phyloP scores from a whole-genome alignment of 2,113 vertebrate species.

The Redunca redunca region DNA sequence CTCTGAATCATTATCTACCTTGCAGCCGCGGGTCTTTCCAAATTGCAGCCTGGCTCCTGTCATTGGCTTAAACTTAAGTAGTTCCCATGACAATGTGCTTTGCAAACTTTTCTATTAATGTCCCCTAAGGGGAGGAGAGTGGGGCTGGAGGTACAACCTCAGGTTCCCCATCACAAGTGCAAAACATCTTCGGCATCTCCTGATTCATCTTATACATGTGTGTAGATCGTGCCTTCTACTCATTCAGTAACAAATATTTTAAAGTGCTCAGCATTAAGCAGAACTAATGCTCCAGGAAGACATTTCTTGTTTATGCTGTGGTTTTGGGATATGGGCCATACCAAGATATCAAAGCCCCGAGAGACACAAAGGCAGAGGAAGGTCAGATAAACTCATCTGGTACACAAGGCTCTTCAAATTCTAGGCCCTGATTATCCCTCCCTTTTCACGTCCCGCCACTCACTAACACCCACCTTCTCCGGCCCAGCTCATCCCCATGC shows the following conservation, averaged over 20 bases:
- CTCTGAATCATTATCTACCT: not conserved
- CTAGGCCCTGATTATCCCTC: not conserved
- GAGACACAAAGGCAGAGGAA: not conserved
- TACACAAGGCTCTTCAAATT: not conserved
- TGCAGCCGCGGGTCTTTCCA: not conserved
- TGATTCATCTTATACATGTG: not conserved
- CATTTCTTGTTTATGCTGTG: slow-evolving; percentile 26
- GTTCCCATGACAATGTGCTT: not conserved
- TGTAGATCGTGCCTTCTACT: not conserved
- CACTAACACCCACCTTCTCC: rapidly evolving
- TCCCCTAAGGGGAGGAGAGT: not conserved
- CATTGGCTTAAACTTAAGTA: not conserved
- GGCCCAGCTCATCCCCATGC: not conserved
- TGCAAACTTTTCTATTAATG: not conserved
- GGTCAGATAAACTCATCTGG: not conserved
- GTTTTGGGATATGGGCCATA: not conserved
- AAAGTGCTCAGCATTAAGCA: not conserved
- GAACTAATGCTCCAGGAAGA: slow-evolving; percentile 11
- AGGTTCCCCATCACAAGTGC: not conserved
- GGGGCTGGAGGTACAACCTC: not conserved
- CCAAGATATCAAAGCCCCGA: slow-evolving; percentile 6
- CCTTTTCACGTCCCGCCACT: not conserved
- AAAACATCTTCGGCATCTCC: not conserved
- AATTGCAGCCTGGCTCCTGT: not conserved
- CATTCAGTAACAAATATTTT: slow-evolving; percentile 32